Evolutionary conservation across 2,797 vertebrate genomes (phyloP), one percentile per base, ranked within the genome.

Genomic region (Crocidura indochinensis): DNA sequence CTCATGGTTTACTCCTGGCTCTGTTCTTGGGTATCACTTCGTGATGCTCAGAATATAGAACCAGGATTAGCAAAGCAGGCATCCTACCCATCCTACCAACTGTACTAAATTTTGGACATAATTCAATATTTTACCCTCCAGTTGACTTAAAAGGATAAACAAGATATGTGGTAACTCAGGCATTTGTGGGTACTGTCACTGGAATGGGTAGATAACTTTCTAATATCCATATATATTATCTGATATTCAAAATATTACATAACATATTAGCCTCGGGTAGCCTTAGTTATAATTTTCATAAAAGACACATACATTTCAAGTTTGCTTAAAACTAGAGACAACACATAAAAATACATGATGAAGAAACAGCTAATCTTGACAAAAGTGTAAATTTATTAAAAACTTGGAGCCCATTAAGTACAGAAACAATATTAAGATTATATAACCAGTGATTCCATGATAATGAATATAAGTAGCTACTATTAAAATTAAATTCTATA

Each of bases 301-400:
- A 71, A 17, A 74, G 15, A 9, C 12, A 72, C 3, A 31, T 29
- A 81, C 1, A 89, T 15, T 72, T 65, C 56, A 69, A 74, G 47
- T 1, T 47, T 91, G 76, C 15, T 77, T 91, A 74, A 76, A 81
- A 80, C 78, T 12, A 94, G 26, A 83, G 76, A 29, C 9, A 31
- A 20, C 26, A 60, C 69, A 71, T 92, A 64, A 88, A 88, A 84
- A n/a, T 84, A 53, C 4, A 74, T 74, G 3, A 29, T 53, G 88
- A 47, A 8, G 8, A 65, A 5, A 17, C 78, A 79, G 24, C 78
- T 75, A 64, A 47, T 92, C 44, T 68, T 22, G 24, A 26, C 46
- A 77, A 29, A 68, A 53, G 9, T 10, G 44, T 92, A 77, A 68
- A 83, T 88, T 76, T 69, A 86, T 26, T 71, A 38, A 38, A 38